Conservation (phyloP, 2,797 vertebrate genomes). For the Anguilla pacifica region DNA sequence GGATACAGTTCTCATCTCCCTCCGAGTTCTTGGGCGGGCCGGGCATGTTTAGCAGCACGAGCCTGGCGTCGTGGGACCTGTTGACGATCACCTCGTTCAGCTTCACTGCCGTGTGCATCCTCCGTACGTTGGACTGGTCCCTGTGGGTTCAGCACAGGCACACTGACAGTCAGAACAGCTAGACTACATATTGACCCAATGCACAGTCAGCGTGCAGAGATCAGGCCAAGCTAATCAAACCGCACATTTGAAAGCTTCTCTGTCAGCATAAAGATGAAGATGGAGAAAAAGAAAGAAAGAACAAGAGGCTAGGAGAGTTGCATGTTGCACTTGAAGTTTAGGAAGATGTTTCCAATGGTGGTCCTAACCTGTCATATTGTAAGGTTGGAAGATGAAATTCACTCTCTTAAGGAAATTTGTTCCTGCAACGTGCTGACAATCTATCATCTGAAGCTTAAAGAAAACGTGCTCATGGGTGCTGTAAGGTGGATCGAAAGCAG, state of each 20-base stretch:
- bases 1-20: constrained; percentile 98
- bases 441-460: neutral
- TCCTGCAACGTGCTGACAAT: too few species aligned
- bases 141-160: constrained; percentile 59
- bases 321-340: neutral
- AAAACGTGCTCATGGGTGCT: neutral
- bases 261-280: constrained; percentile 56
- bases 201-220: neutral
- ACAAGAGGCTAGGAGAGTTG: neutral
- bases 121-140: constrained; percentile 93
- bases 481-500: neutral
- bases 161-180: neutral
- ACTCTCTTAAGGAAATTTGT: neutral
- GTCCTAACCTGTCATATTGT: neutral
- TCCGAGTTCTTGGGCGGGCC: constrained; percentile 90
- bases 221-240: neutral
- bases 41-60: constrained; percentile 99
- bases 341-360: neutral
- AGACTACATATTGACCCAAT: neutral
- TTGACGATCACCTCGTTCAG: constrained; percentile 97
- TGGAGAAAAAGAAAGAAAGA: neutral
- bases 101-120: constrained; percentile 98
- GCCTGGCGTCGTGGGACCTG: constrained; percentile 89
- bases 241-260: constrained; percentile 64
- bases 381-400: neutral